Evolutionary conservation across 1,140 invertebrate genomes (phyloP).

Genomic region (Eulimnadia texana): DNA sequence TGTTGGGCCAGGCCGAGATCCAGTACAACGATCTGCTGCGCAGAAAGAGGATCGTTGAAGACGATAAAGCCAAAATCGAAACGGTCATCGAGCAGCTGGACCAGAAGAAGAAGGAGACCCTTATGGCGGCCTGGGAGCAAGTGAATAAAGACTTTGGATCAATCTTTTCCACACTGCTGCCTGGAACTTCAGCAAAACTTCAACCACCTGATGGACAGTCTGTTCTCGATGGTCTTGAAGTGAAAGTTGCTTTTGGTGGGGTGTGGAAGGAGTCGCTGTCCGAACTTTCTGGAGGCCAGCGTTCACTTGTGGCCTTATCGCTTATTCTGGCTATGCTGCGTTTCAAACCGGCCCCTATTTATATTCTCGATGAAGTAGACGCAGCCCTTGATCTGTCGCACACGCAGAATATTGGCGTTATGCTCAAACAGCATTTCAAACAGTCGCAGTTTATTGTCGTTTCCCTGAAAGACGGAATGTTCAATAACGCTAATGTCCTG

Average conservation of each 20-base stretch:
- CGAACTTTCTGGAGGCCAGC: conserved; percentile 92
- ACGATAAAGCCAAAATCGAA: conserved; percentile 67
- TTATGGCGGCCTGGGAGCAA: conserved; percentile 29
- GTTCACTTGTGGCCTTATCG: conserved; percentile 90
- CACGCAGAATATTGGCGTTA: conserved; percentile 95
- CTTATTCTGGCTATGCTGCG: conserved; percentile 89
- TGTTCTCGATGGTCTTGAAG: conserved; percentile 75
- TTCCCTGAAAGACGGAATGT: conserved; percentile 98
- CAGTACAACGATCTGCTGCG: conserved; percentile 62
- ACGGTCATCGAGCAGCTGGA: conserved; percentile 75
- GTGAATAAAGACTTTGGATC: conserved; percentile 87
- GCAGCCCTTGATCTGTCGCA: conserved; percentile 95
- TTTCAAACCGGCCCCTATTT: conserved; percentile 95
- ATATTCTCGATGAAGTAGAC: conserved; percentile 98
- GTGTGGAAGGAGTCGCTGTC: conserved; percentile 92
- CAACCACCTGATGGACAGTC: conserved; percentile 53
- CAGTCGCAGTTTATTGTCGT: conserved; percentile 97
- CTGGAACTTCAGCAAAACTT: conserved; percentile 74
- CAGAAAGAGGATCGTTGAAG: conserved; percentile 69
- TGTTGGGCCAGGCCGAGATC: conserved; percentile 67
- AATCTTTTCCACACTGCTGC: conserved; percentile 83
- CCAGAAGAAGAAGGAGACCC: conserved; percentile 67
- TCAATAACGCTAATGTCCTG: conserved; percentile 96
- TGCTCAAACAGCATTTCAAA: conserved; percentile 87
- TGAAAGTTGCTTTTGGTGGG: conserved; percentile 82